A percentile compares a stretch with the other conserved stretches of the same genome.
Evolutionary conservation across 1,140 invertebrate genomes (phyloP).

Genomic region (Oreohelix idahoensis): DNA sequence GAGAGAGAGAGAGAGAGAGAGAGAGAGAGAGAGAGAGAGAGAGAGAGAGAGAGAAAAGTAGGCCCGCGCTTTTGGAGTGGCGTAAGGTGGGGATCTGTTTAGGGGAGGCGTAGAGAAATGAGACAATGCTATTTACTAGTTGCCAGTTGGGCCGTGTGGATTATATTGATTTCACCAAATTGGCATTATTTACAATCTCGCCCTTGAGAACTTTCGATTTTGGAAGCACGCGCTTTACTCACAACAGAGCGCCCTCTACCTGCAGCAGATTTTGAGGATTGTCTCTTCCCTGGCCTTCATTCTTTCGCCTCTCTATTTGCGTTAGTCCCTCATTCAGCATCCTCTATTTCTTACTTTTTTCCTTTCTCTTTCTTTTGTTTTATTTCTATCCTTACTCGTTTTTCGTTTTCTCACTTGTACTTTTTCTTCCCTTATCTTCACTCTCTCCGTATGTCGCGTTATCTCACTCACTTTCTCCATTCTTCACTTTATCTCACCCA

Average conservation of each 20-base stretch:
- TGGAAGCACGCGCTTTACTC: background rate
- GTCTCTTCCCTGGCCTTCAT: background rate
- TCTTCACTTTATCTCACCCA: background rate
- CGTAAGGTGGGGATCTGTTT: no score
- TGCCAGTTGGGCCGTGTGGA: conserved; percentile 8
- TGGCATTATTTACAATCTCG: conserved; percentile 12
- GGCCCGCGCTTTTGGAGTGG: background rate
- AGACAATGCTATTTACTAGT: conserved; percentile 15
- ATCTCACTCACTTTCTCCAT: background rate
- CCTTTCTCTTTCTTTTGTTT: background rate
- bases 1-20: background rate
- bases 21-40: background rate
- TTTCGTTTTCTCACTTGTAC: no score
- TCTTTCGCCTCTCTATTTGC: background rate
- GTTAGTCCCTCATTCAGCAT: background rate
- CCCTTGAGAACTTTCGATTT: conserved; percentile 19
- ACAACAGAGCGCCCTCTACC: background rate
- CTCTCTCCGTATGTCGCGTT: no score
- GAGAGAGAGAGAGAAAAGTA: no score
- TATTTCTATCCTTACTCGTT: no score
- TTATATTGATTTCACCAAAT: conserved; percentile 10
- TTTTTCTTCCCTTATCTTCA: no score
- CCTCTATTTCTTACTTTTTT: background rate
- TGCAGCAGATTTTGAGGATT: background rate
- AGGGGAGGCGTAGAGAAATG: background rate